phyloP scores from a whole-genome alignment of 2,888 invertebrate genomes.

The Leptopilina drosophilae region DNA sequence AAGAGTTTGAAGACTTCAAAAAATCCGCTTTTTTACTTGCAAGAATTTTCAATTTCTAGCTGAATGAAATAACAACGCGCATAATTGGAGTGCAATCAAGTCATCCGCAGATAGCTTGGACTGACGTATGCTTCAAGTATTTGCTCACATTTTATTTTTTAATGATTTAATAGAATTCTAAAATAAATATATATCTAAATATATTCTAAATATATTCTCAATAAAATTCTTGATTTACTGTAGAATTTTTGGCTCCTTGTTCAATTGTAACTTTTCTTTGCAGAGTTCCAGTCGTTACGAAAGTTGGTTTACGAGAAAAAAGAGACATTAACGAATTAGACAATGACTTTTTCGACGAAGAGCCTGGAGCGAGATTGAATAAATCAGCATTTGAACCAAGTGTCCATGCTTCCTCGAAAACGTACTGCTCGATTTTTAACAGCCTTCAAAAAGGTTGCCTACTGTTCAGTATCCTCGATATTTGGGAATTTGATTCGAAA shows the following conservation, averaged over 20 bases:
- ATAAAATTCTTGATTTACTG: no score
- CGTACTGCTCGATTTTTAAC: slow-evolving; percentile 83
- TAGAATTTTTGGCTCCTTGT: no score
- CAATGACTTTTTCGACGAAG: slow-evolving; percentile 71
- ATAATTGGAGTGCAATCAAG: slow-evolving; percentile 73
- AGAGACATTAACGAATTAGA: slow-evolving; percentile 60
- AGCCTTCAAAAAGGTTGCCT: slow-evolving; percentile 82
- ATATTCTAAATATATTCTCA: no score
- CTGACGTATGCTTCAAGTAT: slow-evolving; percentile 80
- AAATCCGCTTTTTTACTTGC: no score
- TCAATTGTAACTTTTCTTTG: not conserved
- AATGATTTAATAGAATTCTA: not conserved
- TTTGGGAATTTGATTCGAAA: slow-evolving; percentile 83
- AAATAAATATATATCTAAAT: no score
- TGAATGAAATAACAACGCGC: slow-evolving; percentile 79
- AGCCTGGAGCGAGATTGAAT: slow-evolving; percentile 59
- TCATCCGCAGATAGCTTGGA: slow-evolving; percentile 74
- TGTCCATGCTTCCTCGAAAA: slow-evolving; percentile 79
- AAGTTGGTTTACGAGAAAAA: slow-evolving; percentile 52
- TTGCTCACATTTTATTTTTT: slow-evolving; percentile 34
- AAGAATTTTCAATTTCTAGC: slow-evolving; percentile 60
- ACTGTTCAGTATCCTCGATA: slow-evolving; percentile 82
- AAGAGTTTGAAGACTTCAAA: not conserved
- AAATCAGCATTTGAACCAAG: slow-evolving; percentile 79
- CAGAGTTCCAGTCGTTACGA: slow-evolving; percentile 72